Conservation (phyloP, 2,113 vertebrate species). For the Gadus macrocephalus region DNA sequence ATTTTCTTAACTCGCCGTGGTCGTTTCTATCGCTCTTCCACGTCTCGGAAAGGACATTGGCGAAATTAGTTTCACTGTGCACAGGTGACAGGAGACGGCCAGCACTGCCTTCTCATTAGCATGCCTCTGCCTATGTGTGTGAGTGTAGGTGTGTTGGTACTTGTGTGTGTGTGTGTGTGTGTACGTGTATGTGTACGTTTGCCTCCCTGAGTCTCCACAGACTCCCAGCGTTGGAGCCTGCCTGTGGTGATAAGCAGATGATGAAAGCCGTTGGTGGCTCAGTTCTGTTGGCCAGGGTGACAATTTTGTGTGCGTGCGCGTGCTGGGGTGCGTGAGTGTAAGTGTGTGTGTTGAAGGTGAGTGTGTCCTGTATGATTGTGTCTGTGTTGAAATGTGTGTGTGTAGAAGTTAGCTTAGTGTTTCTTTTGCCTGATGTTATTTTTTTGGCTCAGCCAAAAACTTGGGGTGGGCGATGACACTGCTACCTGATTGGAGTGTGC, state of each 20-base stretch:
- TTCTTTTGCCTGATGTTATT: not conserved
- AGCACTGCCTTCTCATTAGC: not conserved
- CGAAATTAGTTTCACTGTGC: not conserved
- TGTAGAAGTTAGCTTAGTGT: slow-evolving; percentile 2
- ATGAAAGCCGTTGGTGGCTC: slow-evolving; percentile 30
- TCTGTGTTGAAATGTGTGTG: slow-evolving; percentile 5
- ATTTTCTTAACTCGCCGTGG: not conserved
- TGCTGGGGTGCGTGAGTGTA: slow-evolving; percentile 5
- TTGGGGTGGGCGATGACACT: slow-evolving; percentile 16
- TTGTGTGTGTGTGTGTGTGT: not conserved
- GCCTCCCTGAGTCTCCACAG: slow-evolving; percentile 17
- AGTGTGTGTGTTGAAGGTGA: not conserved
- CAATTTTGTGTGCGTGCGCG: slow-evolving; percentile 23
- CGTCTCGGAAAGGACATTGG: not conserved
- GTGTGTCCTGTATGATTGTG: not conserved
- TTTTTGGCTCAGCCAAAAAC: no score
- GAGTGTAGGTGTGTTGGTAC: not conserved
- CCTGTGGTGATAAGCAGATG: slow-evolving; percentile 48
- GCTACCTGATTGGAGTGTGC: slow-evolving; percentile 58
- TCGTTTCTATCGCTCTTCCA: not conserved
- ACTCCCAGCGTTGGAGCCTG: slow-evolving; percentile 30
- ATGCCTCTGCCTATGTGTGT: not conserved
- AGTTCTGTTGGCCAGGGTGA: slow-evolving; percentile 16
- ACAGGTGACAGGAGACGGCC: not conserved
- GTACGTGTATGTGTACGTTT: not conserved